Evolutionary conservation across 30 jellyfish, hydroid and myxozoan species (phyloP).

Genomic region (Clytia hemisphaerica): DNA sequence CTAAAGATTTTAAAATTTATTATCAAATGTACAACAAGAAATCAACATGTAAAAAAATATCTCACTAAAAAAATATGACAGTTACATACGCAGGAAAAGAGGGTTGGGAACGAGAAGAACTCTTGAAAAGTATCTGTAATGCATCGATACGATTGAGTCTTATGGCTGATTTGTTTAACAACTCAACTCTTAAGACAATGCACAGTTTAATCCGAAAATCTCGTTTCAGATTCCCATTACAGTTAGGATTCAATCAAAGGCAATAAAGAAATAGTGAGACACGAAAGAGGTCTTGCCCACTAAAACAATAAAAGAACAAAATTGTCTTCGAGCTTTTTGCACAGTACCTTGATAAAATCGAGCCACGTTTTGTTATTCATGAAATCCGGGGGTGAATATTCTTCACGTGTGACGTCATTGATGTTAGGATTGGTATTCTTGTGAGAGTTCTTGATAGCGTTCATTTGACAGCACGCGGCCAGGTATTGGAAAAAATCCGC

Average conservation of each 20-base stretch:
- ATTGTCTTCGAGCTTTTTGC: not conserved
- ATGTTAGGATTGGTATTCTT: slow-evolving; percentile 21
- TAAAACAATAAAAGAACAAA: no score
- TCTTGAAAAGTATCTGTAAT: no score
- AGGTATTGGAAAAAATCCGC: slow-evolving; percentile 85
- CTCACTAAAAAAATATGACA: not conserved
- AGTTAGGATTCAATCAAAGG: no score
- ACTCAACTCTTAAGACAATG: no score
- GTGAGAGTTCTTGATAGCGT: slow-evolving; percentile 38
- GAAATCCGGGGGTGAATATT: slow-evolving; percentile 83
- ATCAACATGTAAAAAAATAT: not conserved
- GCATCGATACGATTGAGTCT: no score
- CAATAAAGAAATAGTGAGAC: not conserved
- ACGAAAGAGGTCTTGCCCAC: no score
- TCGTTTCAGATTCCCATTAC: no score
- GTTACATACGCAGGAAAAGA: no score
- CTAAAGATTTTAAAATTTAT: no score
- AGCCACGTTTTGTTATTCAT: slow-evolving; percentile 91
- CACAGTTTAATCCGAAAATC: no score
- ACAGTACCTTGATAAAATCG: slow-evolving; percentile 82
- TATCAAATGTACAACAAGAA: not conserved
- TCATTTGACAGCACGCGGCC: slow-evolving; percentile 93
- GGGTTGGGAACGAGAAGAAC: no score
- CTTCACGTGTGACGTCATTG: slow-evolving; percentile 19
- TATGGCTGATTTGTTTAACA: no score